These are phyloP conservation scores for Homalodisca vitripennis DNA, from an alignment of 1,140 invertebrate species.

Conservation along the genomic window DNA sequence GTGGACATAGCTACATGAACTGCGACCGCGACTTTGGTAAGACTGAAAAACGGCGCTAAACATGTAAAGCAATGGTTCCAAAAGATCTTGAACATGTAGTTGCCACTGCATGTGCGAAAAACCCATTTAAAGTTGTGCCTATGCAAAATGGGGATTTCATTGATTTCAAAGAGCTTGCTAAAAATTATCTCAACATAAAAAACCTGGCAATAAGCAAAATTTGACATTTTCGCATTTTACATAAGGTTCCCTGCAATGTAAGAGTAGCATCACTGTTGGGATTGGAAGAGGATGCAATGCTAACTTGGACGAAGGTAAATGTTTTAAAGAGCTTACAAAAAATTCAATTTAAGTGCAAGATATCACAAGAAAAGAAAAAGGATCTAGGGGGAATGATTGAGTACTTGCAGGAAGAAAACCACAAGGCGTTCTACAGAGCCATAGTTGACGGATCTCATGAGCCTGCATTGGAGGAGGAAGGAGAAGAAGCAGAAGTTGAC, in stretches of 20 bases:
- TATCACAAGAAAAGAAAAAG: constrained; percentile 28
- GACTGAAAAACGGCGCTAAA: constrained; percentile 37
- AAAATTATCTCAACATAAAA: constrained; percentile 31
- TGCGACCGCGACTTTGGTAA: constrained; percentile 37
- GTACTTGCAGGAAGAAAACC: constrained; percentile 26
- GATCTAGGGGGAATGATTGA: constrained; percentile 29
- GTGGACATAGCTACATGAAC: too few species aligned
- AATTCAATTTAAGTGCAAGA: constrained; percentile 27
- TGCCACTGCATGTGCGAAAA: constrained; percentile 27
- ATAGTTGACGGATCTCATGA: constrained; percentile 19
- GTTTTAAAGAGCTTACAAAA: constrained; percentile 31
- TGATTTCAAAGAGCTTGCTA: constrained; percentile 33
- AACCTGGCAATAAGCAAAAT: constrained; percentile 29
- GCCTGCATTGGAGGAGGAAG: constrained; percentile 26
- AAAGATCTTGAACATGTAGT: constrained; percentile 28
- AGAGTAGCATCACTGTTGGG: constrained; percentile 18
- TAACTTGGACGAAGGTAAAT: constrained; percentile 26
- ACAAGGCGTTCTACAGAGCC: constrained; percentile 26
- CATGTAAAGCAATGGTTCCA: constrained; percentile 30
- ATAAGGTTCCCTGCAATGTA: constrained; percentile 26
- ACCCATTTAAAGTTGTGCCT: constrained; percentile 19
- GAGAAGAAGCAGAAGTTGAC: constrained; percentile 23
- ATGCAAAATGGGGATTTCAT: constrained; percentile 30
- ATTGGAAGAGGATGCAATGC: not conserved
- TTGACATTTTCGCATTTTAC: constrained; percentile 30